Conservation (phyloP, 2,797 vertebrate genomes). For the Menidia menidia region DNA sequence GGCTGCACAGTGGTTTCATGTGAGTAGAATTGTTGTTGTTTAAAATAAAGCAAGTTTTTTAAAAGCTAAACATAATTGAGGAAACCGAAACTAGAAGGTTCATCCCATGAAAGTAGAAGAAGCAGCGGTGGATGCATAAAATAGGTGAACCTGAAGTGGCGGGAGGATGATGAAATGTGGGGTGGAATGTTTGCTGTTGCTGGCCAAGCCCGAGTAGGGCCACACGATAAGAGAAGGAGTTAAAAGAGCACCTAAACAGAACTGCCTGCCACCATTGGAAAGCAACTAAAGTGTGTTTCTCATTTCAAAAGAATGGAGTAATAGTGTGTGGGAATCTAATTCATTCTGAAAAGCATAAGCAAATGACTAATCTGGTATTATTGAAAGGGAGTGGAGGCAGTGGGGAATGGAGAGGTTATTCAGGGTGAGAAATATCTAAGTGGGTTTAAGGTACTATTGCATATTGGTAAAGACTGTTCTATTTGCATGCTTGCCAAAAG, state of each 20-base stretch:
- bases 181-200: slow-evolving; percentile 9
- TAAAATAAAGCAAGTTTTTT: background rate
- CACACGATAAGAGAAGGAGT: slow-evolving; percentile 29
- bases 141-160: slow-evolving; percentile 41
- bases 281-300: slow-evolving; percentile 53
- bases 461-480: slow-evolving; percentile 10
- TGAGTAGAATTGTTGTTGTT: background rate
- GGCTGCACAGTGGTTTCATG: background rate
- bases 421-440: slow-evolving; percentile 20
- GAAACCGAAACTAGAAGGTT: slow-evolving; percentile 41
- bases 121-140: slow-evolving; percentile 46
- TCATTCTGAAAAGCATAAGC: slow-evolving; percentile 48
- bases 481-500: slow-evolving; percentile 16
- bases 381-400: slow-evolving; percentile 29
- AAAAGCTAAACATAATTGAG: slow-evolving; percentile 21
- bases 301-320: slow-evolving; percentile 63
- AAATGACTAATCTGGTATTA: slow-evolving; percentile 55
- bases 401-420: slow-evolving; percentile 18
- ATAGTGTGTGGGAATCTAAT: slow-evolving; percentile 31
- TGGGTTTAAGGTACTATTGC: slow-evolving; percentile 13
- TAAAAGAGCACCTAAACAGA: slow-evolving; percentile 58
- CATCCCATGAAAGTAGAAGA: slow-evolving; percentile 32
- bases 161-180: slow-evolving; percentile 42
- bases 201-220: slow-evolving; percentile 24
- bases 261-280: slow-evolving; percentile 53